A percentile compares a stretch with the other conserved stretches of the same genome.
Conservation (phyloP, 2,797 vertebrate species). For the Phrynocephalus forsythii region DNA sequence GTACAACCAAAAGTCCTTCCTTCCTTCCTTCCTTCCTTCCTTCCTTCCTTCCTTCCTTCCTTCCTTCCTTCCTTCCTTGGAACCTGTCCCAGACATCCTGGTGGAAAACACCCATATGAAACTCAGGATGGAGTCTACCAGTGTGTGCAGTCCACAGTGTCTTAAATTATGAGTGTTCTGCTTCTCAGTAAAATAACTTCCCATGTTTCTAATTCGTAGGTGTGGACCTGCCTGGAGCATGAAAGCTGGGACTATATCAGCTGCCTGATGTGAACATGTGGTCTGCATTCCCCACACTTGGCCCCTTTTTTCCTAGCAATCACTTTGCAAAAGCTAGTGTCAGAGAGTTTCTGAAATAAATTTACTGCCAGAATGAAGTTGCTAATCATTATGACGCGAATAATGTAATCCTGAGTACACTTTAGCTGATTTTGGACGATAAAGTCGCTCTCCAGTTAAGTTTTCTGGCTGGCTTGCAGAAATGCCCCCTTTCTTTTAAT, state of each 20-base stretch:
- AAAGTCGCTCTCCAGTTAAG: conserved; percentile 3
- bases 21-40: neutral
- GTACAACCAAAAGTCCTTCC: neutral
- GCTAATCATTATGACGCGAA: conserved; percentile 21
- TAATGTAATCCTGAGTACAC: conserved; percentile 14
- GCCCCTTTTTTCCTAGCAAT: neutral
- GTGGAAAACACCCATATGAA: too few relatives aligned
- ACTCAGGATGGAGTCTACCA: too few relatives aligned
- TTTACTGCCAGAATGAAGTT: conserved; percentile 12
- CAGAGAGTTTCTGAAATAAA: neutral
- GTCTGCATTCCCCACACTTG: neutral
- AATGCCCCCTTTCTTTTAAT: conserved; percentile 16
- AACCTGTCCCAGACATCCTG: too few relatives aligned
- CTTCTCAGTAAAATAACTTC: too few relatives aligned
- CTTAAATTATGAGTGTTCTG: neutral
- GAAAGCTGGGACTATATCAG: neutral
- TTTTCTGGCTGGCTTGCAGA: conserved; percentile 13
- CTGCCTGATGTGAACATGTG: neutral
- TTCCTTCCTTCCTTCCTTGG: neutral
- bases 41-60: neutral
- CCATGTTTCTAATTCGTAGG: neutral
- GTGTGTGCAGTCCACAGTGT: too few relatives aligned
- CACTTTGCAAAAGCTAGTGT: neutral
- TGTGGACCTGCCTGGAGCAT: too few relatives aligned
- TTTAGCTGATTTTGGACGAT: conserved; percentile 14